Percentiles rank a stretch among this genome's conserved stretches.
phyloP scores from a whole-genome alignment of 2,113 vertebrate genomes.

The Felis chaus region DNA sequence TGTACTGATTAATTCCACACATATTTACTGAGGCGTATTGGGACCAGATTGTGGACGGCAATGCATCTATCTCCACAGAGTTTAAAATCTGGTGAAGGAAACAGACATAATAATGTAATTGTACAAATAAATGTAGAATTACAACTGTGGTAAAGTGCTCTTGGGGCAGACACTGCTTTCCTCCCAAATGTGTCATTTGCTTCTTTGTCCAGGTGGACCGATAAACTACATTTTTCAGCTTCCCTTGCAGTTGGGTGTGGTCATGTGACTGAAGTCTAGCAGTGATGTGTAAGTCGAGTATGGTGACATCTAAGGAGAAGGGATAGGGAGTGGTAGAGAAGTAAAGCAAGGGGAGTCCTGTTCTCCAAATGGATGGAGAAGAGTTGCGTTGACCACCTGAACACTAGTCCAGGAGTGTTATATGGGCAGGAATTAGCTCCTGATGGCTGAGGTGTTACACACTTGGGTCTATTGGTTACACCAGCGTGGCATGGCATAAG shows the following conservation, averaged over 20 bases:
- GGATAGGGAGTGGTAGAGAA: neutral
- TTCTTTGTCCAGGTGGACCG: neutral
- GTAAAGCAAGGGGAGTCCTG: neutral
- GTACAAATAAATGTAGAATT: neutral
- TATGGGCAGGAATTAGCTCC: neutral
- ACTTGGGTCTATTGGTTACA: neutral
- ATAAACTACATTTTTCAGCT: constrained; percentile 3
- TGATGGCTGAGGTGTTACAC: neutral
- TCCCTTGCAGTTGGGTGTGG: neutral
- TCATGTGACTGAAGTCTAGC: neutral
- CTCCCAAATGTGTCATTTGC: neutral
- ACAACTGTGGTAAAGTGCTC: neutral
- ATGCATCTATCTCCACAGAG: neutral
- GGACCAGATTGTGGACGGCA: neutral
- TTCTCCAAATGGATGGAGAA: neutral
- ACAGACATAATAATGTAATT: neutral
- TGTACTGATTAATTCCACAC: neutral
- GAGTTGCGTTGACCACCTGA: neutral
- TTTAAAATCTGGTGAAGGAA: neutral
- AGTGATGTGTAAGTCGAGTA: no score
- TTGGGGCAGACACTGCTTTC: neutral
- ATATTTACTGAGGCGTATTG: neutral
- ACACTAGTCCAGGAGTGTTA: neutral
- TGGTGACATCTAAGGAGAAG: neutral
- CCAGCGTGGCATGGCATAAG: neutral